Base-by-base conservation (phyloP, 1,140 invertebrate genomes). In the Phymastichus coffea region DNA sequence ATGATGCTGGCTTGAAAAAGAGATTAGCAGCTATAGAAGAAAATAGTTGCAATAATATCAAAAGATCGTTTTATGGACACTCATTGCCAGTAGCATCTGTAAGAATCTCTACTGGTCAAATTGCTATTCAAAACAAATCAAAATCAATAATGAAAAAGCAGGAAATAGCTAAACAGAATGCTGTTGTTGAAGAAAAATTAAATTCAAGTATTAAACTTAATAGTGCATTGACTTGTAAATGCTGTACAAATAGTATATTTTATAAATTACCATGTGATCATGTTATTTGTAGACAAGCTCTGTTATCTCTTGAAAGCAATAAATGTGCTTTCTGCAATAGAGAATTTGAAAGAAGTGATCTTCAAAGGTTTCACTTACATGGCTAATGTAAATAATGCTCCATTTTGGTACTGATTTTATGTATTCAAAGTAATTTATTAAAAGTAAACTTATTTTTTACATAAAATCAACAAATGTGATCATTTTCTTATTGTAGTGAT, bases 181-280 rank as follows among this genome's bases (percentile, higher is more conserved):
- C 40, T n/a, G 47, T 65, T 7, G 57, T 40, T 20, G 37, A 61
- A 51, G 37, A 55, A 4, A 61, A 26, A 41, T 53, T 55, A 40
- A 33, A 33, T 51, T 23, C 46, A 15, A 44, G 28, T 22, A 61
- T 61, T 53, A 37, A 54, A 43, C 35, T 52, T 35, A 46, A 9
- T 35, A n/a, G 22, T 54, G 25, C 53, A 37, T 63, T 57, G 43
- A 68, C 33, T 47, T 73, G 71, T 52, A 30, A 62, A 19, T 82
- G 80, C 64, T 72, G 72, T 54, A 26, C 33, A 14, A 56, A 69
- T 47, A 68, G 55, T 53, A 66, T 74, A 52, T 63, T 80, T 54
- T 82, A 80, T 66, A 69, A 63, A 62, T 64, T 82, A 10, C 80
- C 80, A 35, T 82, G 80, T 60, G 58, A 74, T 28, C 80, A 81